Evolutionary conservation across 2,113 vertebrate genomes (phyloP).

Genomic region (Nothoprocta pentlandii): DNA sequence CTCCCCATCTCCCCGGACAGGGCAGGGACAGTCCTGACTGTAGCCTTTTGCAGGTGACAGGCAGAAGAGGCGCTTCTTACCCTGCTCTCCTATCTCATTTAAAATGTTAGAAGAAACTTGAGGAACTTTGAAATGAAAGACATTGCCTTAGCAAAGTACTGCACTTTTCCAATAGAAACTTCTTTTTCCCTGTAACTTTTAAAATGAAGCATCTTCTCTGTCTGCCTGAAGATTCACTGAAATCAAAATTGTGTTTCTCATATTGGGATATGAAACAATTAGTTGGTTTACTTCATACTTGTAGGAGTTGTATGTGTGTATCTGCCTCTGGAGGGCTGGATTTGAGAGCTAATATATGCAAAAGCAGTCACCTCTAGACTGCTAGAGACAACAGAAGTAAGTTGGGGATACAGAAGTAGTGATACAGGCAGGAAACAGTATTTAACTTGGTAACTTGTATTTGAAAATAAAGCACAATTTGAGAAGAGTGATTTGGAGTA

Average conservation of each 20-base stretch:
- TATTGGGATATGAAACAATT: neutral
- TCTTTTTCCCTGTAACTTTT: neutral
- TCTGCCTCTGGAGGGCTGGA: neutral
- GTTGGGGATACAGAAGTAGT: neutral
- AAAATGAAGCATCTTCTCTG: accelerated
- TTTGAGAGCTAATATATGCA: neutral
- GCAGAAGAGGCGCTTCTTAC: neutral
- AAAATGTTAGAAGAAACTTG: neutral
- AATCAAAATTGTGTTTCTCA: neutral
- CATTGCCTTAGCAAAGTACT: neutral
- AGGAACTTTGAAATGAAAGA: neutral
- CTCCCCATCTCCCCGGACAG: neutral
- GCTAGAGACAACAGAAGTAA: neutral
- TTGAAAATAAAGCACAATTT: neutral
- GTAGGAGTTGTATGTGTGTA: neutral
- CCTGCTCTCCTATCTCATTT: neutral
- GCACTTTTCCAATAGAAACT: neutral
- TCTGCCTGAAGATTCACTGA: neutral
- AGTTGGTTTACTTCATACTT: neutral
- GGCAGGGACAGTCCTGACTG: neutral
- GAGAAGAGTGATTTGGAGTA: neutral
- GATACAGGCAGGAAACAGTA: neutral
- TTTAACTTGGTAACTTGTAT: neutral
- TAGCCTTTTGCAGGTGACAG: neutral
- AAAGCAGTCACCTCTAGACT: neutral